Base-by-base conservation (phyloP, 2,797 vertebrate species). In the Rhinophrynus dorsalis region DNA sequence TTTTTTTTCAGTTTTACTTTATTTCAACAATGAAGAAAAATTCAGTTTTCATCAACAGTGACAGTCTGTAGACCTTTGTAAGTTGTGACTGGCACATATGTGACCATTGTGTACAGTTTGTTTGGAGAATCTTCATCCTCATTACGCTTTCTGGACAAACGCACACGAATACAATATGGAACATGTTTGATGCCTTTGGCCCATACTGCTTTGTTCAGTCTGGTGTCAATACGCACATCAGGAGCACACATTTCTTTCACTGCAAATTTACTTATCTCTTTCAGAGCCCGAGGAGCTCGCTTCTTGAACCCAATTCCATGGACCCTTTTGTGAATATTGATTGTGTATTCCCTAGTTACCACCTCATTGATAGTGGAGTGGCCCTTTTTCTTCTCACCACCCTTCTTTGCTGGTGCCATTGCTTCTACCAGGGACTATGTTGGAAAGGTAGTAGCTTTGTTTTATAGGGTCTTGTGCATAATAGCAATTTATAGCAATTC, bases 41-140 rank as follows among this genome's bases (percentile, higher is more conserved):
- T 40, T 93, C 91, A 99, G 85, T 98, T 99, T 89, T 99, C 97
- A 85, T 99, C 97, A 88, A 99, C 95, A 48, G 99, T 99, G 74
- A 99, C 95, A 11, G 97, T 99, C 91, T 99, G 96, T 77, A 99
- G 90, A 89, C 95, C 96, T 94, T 97, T 99, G 91, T 94, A 96
- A 4, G 96, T 95, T 67, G 96, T 98, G 78, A 98, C 96, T 30
- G 96, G 97, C 71, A 99, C 97, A 0, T 99, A 98, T 23, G 97
- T 99, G 67, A 98, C 95, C 82, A 98, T 82, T 0, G 97, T 99
- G 81, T 98, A 99, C 0, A 99, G 90, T 76, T 99, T 99, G 89
- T 99, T 99, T 6, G 97, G 96, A 0, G 97, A 99, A 73, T 99
- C 97, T 79, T 99, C 97, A 5, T 99, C 97, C 79, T 99, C 97